Conservation (phyloP, 2,888 invertebrate species). For the Eumacrocentrus americanus region DNA sequence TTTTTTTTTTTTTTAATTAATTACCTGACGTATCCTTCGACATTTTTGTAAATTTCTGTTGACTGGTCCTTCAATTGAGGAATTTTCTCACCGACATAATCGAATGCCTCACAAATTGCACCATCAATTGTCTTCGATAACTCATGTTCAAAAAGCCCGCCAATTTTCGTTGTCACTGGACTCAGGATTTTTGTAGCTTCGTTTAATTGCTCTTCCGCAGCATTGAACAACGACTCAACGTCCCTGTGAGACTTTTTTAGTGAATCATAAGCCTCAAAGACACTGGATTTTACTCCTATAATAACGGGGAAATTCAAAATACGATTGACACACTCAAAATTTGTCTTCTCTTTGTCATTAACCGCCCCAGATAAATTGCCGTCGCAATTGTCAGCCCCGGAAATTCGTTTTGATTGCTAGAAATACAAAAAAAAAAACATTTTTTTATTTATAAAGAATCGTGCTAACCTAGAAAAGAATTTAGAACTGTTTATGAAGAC, state of each 20-base stretch:
- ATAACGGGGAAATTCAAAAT: constrained; percentile 42
- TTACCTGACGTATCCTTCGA: constrained; percentile 45
- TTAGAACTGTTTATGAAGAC: neutral
- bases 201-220: constrained; percentile 40
- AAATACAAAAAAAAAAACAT: constrained; percentile 12
- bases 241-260: constrained; percentile 42
- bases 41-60: constrained; percentile 52
- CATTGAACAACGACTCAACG: constrained; percentile 40
- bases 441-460: neutral
- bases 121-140: constrained; percentile 49
- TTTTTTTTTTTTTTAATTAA: neutral
- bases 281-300: constrained; percentile 37
- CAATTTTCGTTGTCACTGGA: constrained; percentile 44
- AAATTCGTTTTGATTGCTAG: constrained; percentile 47
- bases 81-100: constrained; percentile 59
- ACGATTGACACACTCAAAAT: constrained; percentile 35
- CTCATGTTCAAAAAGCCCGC: constrained; percentile 56
- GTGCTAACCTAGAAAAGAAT: neutral
- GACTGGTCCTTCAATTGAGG: constrained; percentile 60
- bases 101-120: constrained; percentile 59
- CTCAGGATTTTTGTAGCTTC: constrained; percentile 39
- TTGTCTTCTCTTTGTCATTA: constrained; percentile 22
- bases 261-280: constrained; percentile 41
- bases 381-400: constrained; percentile 34
- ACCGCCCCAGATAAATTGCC: too few species aligned